Evolutionary conservation across 2,113 vertebrate species (phyloP).

Genomic region (Solea solea): DNA sequence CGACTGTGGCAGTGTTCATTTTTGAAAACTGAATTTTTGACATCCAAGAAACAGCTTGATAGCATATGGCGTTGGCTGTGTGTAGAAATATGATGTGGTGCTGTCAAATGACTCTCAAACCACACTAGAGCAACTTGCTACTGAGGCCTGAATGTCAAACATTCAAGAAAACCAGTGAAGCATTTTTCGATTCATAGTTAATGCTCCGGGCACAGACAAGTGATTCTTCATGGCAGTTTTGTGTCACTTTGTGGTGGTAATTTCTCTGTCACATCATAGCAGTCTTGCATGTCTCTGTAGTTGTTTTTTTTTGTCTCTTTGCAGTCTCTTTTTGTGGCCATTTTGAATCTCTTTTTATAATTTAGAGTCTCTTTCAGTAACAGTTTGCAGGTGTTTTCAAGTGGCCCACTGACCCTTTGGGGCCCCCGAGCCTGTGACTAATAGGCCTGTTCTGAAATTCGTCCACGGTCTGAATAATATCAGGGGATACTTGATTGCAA

Average conservation of each 20-base stretch:
- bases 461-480: background rate
- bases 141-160: conserved; percentile 3
- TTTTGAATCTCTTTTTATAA: background rate
- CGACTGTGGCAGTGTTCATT: conserved; percentile 2
- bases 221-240: too few species aligned
- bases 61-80: background rate
- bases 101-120: background rate
- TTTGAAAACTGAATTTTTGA: background rate
- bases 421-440: background rate
- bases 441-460: background rate
- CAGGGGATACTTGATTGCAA: conserved; percentile 28
- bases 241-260: too few species aligned
- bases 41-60: conserved; percentile 22
- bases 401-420: background rate
- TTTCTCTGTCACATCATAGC: background rate
- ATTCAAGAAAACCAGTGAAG: background rate
- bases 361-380: conserved; percentile 1
- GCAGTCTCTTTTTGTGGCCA: conserved; percentile 4
- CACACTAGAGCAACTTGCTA: background rate
- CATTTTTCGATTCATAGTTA: background rate
- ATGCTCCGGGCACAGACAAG: background rate
- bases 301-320: background rate
- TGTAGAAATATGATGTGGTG: background rate
- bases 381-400: conserved; percentile 6
- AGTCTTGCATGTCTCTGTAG: background rate